A percentile compares a stretch with the other conserved stretches of the same genome.
Conservation (phyloP, 2,113 vertebrate species). For the Anoura caudifer region DNA sequence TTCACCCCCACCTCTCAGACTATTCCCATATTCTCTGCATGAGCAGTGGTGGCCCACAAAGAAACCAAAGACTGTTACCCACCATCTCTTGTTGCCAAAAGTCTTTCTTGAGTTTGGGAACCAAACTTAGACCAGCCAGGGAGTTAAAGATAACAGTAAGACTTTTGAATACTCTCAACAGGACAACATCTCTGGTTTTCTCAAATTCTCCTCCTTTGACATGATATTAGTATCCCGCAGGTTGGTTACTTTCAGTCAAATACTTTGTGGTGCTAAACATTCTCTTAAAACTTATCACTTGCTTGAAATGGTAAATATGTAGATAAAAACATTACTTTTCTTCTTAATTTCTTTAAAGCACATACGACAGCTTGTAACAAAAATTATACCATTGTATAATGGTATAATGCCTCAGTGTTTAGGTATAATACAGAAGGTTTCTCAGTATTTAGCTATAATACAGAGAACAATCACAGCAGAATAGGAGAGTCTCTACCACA, state of each 20-base stretch:
- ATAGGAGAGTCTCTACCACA: background rate
- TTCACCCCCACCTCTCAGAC: background rate
- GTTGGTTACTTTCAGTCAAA: background rate
- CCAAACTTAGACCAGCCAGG: too few species aligned
- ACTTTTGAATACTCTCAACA: background rate
- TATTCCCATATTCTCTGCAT: background rate
- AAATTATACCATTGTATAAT: background rate
- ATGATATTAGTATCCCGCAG: background rate
- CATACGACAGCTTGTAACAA: background rate
- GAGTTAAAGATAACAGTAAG: background rate
- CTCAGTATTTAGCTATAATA: background rate
- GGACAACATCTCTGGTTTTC: background rate
- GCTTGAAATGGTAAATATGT: background rate
- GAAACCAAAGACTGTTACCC: background rate
- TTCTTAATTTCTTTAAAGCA: background rate
- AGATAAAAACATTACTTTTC: background rate
- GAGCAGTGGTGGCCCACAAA: too few species aligned
- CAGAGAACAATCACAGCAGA: background rate
- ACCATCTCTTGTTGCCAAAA: too few species aligned
- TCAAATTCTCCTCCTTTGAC: background rate
- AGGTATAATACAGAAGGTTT: background rate
- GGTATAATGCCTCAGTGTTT: background rate
- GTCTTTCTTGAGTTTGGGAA: background rate
- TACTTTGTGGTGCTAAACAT: background rate
- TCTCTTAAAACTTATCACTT: background rate